Evolutionary conservation across 2,113 vertebrate species (phyloP).

Genomic region (Platycercus adscitus): DNA sequence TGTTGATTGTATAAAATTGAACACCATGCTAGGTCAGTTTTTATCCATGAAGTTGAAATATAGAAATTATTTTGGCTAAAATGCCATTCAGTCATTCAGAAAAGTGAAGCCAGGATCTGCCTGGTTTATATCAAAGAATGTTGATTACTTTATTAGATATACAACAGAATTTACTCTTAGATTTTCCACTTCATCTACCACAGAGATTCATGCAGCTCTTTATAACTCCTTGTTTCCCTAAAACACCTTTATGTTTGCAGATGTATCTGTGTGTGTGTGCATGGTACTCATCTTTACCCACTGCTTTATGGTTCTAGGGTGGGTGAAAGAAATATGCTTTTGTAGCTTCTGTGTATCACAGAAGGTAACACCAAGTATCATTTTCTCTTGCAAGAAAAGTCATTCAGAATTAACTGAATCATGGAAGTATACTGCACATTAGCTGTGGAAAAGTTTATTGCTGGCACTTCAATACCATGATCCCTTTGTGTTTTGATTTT

Average conservation of each 20-base stretch:
- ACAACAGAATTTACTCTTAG: not conserved
- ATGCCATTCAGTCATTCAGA: not conserved
- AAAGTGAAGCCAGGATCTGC: not conserved
- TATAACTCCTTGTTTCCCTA: not conserved
- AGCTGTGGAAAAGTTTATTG: not conserved
- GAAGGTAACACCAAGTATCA: not conserved
- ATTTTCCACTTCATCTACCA: not conserved
- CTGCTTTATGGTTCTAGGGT: not conserved
- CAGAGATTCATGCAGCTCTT: not conserved
- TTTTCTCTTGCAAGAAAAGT: not conserved
- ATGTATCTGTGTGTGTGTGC: not conserved
- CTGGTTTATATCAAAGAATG: not conserved
- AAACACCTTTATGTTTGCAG: not conserved
- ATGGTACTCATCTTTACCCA: not conserved
- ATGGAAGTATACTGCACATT: accelerated
- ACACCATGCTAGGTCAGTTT: not conserved
- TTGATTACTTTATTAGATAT: not conserved
- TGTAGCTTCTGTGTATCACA: not conserved
- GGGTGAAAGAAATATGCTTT: not conserved
- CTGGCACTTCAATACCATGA: not conserved
- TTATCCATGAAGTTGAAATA: not conserved
- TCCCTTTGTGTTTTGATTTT: not conserved
- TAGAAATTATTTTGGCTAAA: not conserved
- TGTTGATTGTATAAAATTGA: not conserved
- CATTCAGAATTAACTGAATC: not conserved